Base-by-base conservation (phyloP, 2,888 invertebrate genomes). In the Hanleya hanleyi region DNA sequence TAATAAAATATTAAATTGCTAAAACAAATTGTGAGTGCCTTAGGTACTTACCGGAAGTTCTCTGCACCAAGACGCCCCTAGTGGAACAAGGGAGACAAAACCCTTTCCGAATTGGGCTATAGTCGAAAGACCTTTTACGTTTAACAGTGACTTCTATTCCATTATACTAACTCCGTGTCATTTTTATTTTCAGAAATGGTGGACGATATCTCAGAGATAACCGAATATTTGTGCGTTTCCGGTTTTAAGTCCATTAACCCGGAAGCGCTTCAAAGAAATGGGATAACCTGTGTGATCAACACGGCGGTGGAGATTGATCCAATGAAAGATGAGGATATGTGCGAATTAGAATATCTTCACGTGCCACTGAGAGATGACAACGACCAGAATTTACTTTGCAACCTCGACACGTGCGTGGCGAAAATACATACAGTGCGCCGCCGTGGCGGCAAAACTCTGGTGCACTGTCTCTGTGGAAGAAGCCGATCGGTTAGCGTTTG, bases 401-500 rank as follows among this genome's bases (percentile, higher is more conserved):
- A 75, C 61, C 74, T 85, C n/a, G 81, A 83, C 51, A 65, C 71
- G 4, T 83, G 83, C 75, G 81, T 84, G 3, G 81, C 81, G 26
- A 76, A 82, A 51, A 77, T 85, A 65, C 76, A 83, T 22, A 49
- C 33, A 7, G 76, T 79, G 0, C 66, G 67, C 29, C 18, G 22
- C 5, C 29, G 74, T 22, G 78, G 76, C 4, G 83, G 82, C 5
- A 77, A 69, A 38, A 81, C 83, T 35, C 72, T 83, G 0, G 83
- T 85, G 0, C 84, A 85, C 51, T 85, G 85, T 77, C 76, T 84
- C 0, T 83, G 83, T 7, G 85, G 85, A 9, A 76, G 81, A 2
- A 84, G 83, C 73, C 75, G 85, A n/a, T 85, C 85, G 4, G 85
- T 83, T 2, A 84, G 82, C 62, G 81, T 84, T 12, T 83, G 83